Conservation (phyloP, 1,140 invertebrate species). For the Drosophila athabasca region DNA sequence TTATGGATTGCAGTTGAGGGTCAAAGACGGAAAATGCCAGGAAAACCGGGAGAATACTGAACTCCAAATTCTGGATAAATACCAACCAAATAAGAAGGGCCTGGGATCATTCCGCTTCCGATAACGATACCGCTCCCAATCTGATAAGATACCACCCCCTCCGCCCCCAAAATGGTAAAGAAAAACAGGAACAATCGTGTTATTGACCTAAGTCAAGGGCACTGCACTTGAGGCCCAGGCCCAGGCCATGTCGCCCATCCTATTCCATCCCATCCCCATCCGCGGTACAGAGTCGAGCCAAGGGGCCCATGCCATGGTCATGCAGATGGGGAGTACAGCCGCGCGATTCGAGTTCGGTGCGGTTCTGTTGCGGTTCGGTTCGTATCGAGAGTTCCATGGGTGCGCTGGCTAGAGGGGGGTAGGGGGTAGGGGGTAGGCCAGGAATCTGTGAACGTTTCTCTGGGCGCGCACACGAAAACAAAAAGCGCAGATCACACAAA, state of each 20-base stretch:
- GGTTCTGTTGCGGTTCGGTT: too few relatives aligned
- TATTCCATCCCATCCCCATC: slow-evolving; percentile 14
- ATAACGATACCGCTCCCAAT: too few relatives aligned
- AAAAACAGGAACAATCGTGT: slow-evolving; percentile 18
- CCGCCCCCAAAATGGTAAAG: background rate
- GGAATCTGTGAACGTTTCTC: slow-evolving; percentile 47
- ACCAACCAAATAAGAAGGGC: too few relatives aligned
- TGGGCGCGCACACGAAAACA: slow-evolving; percentile 62
- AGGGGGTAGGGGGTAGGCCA: background rate
- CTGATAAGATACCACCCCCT: too few relatives aligned
- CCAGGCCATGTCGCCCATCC: background rate
- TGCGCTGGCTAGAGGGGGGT: background rate
- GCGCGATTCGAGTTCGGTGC: slow-evolving; percentile 32
- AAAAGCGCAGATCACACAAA: slow-evolving; percentile 48
- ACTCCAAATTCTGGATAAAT: too few relatives aligned
- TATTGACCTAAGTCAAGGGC: slow-evolving; percentile 72
- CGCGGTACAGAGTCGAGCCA: slow-evolving; percentile 14
- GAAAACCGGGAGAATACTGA: too few relatives aligned
- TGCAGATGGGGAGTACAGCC: slow-evolving; percentile 42
- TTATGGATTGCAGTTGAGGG: background rate
- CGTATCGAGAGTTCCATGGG: background rate
- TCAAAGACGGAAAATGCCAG: too few relatives aligned
- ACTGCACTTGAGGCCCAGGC: slow-evolving; percentile 41
- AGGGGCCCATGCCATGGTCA: slow-evolving; percentile 4
- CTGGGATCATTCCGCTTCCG: too few relatives aligned